phyloP scores from a whole-genome alignment of 2,797 vertebrate genomes.

The Diplodus sargus region DNA sequence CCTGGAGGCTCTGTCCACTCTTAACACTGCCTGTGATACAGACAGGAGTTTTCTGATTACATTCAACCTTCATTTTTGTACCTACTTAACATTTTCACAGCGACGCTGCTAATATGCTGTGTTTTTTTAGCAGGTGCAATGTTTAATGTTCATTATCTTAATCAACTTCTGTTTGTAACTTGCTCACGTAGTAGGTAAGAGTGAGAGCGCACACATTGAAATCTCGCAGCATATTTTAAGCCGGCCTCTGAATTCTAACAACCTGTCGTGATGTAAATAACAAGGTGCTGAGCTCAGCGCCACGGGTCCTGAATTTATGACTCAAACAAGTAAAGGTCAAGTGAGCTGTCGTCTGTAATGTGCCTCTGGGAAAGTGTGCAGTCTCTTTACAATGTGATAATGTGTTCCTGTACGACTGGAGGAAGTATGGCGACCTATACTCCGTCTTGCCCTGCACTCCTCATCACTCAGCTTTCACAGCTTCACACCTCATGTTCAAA shows the following conservation, averaged over 20 bases:
- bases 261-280: constrained; percentile 7
- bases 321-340: constrained; percentile 15
- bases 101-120: background rate
- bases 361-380: background rate
- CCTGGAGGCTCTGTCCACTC: too few species aligned
- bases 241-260: constrained; percentile 5
- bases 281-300: constrained; percentile 4
- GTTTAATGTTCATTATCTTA: too few species aligned
- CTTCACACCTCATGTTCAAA: constrained; percentile 31
- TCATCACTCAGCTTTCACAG: constrained; percentile 35
- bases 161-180: background rate
- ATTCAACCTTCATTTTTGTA: too few species aligned
- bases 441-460: constrained; percentile 10
- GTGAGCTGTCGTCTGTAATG: constrained; percentile 1
- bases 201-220: background rate
- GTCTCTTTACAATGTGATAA: constrained; percentile 33
- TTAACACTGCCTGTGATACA: too few species aligned
- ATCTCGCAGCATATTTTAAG: background rate
- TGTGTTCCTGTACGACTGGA: constrained; percentile 15
- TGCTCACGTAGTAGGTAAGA: background rate
- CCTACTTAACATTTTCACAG: background rate
- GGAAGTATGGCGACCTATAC: constrained; percentile 8
- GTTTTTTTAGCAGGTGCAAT: too few species aligned
- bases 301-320: constrained; percentile 1
- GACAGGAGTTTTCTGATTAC: too few species aligned